Evolutionary conservation across 2,888 invertebrate genomes (phyloP).

Genomic region (Melikaiella ostensackeni): DNA sequence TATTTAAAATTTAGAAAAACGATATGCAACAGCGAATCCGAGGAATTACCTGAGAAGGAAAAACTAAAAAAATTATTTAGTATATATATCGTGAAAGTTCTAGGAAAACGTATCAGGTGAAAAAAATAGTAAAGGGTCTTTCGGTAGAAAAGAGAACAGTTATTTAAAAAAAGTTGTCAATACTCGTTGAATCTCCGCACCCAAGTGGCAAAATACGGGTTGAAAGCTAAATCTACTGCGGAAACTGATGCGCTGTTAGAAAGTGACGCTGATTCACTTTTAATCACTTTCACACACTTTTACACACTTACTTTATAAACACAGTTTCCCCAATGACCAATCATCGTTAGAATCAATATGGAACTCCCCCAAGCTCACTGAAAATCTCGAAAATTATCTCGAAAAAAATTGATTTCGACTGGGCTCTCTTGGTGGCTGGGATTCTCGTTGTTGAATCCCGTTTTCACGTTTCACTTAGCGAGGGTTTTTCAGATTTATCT

Average conservation of each 20-base stretch:
- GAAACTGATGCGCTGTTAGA: constrained; percentile 46
- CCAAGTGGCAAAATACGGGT: not conserved
- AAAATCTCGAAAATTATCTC: not conserved
- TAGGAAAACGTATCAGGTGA: not conserved
- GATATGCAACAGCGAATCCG: not conserved
- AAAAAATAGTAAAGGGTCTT: not conserved
- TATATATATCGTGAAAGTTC: not conserved
- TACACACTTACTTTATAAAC: constrained; percentile 51
- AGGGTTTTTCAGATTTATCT: constrained; percentile 13
- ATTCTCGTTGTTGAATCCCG: constrained; percentile 24
- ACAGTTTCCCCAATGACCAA: constrained; percentile 47
- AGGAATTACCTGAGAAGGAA: not conserved
- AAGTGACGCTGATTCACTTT: constrained; percentile 52
- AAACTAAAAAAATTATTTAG: not conserved
- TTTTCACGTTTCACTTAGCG: constrained; percentile 15
- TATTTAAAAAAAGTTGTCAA: not conserved
- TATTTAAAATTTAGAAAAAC: not conserved
- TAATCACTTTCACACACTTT: constrained; percentile 35
- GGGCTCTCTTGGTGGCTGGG: not conserved
- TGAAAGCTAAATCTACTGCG: constrained; percentile 38
- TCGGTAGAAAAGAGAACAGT: not conserved
- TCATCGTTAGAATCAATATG: constrained; percentile 56
- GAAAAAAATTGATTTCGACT: constrained; percentile 1
- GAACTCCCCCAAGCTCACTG: constrained; percentile 31
- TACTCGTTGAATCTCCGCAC: not conserved